Percentiles rank a stretch among this genome's conserved stretches.
Conservation (phyloP, 1,140 invertebrate species). For the Ooceraea biroi region DNA sequence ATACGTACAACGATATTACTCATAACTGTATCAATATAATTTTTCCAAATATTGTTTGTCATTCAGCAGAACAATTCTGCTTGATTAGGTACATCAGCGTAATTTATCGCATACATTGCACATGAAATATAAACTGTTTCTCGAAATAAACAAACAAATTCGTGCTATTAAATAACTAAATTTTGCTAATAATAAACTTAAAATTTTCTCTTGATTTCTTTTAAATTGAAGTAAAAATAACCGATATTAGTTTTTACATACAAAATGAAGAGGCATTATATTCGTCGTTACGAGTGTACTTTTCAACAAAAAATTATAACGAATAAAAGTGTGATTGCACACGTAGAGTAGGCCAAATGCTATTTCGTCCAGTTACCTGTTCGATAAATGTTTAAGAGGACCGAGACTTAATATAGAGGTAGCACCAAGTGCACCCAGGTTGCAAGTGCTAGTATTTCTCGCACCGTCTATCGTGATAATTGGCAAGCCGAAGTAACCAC, state of each 20-base stretch:
- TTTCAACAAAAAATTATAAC: conserved; percentile 14
- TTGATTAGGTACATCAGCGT: conserved; percentile 48
- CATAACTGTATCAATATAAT: conserved; percentile 23
- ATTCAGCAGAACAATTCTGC: conserved; percentile 35
- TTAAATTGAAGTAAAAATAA: background rate
- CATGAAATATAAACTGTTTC: background rate
- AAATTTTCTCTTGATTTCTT: background rate
- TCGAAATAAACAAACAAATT: background rate
- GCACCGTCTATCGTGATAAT: conserved; percentile 90
- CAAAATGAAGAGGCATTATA: background rate
- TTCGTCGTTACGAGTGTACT: conserved; percentile 41
- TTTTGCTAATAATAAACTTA: background rate
- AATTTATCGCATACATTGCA: conserved; percentile 27
- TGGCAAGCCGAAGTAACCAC: conserved; percentile 90
- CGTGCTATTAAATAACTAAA: background rate
- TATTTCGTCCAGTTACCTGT: conserved; percentile 82
- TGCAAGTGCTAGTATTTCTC: conserved; percentile 88
- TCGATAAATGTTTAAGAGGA: conserved; percentile 89
- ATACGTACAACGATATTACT: conserved; percentile 19
- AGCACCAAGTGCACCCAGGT: conserved; percentile 89
- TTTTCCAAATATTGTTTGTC: conserved; percentile 12
- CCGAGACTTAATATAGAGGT: conserved; percentile 90
- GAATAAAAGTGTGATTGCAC: conserved; percentile 30
- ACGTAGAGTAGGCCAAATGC: conserved; percentile 45
- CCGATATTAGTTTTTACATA: background rate